Evolutionary conservation across 2,113 vertebrate species (phyloP).

Genomic region (Candoia aspera): DNA sequence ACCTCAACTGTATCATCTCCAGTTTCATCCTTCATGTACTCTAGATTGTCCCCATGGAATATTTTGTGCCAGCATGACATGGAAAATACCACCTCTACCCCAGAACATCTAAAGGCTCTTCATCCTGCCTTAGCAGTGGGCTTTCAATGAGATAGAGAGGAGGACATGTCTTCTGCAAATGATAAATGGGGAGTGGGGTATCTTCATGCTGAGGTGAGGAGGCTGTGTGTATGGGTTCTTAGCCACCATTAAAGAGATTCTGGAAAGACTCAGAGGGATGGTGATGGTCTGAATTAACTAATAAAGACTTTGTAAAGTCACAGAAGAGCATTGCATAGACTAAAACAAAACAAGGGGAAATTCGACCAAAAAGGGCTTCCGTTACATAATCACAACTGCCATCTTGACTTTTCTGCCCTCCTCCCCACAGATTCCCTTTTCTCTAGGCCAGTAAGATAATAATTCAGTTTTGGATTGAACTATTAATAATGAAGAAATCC

Average conservation of each 20-base stretch:
- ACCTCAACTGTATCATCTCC: too few species aligned
- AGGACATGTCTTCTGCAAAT: not conserved
- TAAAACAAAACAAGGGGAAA: conserved; percentile 41
- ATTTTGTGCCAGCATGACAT: too few species aligned
- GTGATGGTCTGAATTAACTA: conserved; percentile 17
- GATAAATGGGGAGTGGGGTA: not conserved
- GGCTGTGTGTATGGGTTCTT: not conserved
- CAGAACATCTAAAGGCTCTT: too few species aligned
- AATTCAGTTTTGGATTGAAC: not conserved
- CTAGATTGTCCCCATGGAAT: too few species aligned
- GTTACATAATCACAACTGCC: not conserved
- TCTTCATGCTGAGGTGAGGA: not conserved
- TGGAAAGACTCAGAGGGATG: conserved; percentile 12
- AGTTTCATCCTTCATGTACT: too few species aligned
- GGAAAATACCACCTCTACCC: too few species aligned
- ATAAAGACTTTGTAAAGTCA: conserved; percentile 22
- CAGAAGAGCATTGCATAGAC: conserved; percentile 7
- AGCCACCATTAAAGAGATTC: conserved; percentile 10
- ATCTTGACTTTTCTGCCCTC: not conserved
- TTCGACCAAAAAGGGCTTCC: conserved; percentile 1
- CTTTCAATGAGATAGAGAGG: not conserved
- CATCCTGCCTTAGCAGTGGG: not conserved
- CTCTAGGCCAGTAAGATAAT: not conserved
- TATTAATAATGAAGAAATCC: not conserved
- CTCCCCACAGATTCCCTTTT: not conserved